Evolutionary conservation across 1,140 invertebrate species (phyloP), one percentile per base, ranked within the genome.

Genomic region (Pseudobourletiella spinata): DNA sequence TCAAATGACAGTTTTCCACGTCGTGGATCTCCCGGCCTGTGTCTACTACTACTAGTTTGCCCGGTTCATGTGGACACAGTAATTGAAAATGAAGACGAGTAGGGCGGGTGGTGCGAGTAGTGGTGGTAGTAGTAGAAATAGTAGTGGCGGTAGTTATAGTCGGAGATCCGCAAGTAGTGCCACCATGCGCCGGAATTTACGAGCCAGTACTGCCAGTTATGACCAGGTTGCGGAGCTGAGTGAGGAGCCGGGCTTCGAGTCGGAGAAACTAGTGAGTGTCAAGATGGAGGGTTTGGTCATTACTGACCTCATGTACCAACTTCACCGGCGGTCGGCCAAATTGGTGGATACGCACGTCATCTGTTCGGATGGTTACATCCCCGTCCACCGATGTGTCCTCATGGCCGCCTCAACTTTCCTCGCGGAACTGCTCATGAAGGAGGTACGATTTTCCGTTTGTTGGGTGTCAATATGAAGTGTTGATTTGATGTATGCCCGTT

Each of bases 331-430:
- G 11, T 11, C 29, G 3, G 25, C 52, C 8, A 55, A 32, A 35
- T 35, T 55, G 11, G 6, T 32, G 4, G 55, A 57, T 43, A 57
- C 55, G 16, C 39, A 57, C 39, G 32, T 57, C 3, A 43, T 57
- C 3, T 57, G 55, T 43, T 2, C 11, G 6, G 55, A 57, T 44
- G 55, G 55, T 2, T 43, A 42, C 16, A 43, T 57, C 22, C 55
- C 55, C 3, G 55, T 57, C 20, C 55, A 57, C 29, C 55, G 55
- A n/a, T 57, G 55, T 57, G 39, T 57, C 26, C 39, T 57, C 20
- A 57, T 57, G 32, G 55, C 55, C 25, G 14, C 32, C 16, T 57
- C 55, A 2, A 14, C 2, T 6, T 42, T 57, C 32, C 35, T 57
- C 4, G 26, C 2, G 55, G 32, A 57, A 18, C 24, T 43, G 4